These are phyloP conservation scores for Meles meles DNA, from an alignment of 2,113 vertebrate species.

Conservation along the genomic window DNA sequence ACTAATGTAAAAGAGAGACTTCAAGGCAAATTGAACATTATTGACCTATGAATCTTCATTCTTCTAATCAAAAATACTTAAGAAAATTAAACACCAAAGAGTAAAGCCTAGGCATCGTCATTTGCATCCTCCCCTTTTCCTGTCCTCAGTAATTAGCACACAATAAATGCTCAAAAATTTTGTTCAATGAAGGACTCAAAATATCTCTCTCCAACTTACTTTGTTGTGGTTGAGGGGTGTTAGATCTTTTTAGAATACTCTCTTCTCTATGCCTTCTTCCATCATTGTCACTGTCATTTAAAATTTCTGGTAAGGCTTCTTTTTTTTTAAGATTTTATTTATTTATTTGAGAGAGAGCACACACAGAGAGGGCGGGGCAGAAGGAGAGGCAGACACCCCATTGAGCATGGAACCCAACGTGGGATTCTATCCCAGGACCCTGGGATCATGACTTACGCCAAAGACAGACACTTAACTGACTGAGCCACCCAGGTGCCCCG, in stretches of 20 bases:
- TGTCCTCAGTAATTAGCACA: neutral
- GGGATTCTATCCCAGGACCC: neutral
- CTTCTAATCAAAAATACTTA: neutral
- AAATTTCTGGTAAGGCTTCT: neutral
- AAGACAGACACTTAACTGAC: neutral
- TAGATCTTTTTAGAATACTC: neutral
- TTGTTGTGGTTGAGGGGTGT: neutral
- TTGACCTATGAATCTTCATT: neutral
- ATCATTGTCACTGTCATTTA: neutral
- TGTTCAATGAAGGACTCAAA: neutral
- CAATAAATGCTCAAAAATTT: neutral
- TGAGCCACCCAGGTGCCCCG: neutral
- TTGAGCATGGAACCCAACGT: neutral
- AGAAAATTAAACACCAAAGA: neutral
- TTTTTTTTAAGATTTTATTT: neutral
- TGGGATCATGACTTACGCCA: neutral
- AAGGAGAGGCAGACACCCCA: too few species aligned
- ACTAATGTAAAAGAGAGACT: neutral
- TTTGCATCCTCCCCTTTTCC: neutral
- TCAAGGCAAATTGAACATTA: neutral
- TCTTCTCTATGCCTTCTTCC: neutral
- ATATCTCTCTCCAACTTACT: neutral
- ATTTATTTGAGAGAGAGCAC: neutral
- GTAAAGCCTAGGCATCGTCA: neutral
- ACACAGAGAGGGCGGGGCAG: neutral